Conservation (phyloP, 2,888 invertebrate species). For the Clitarchus hookeri region DNA sequence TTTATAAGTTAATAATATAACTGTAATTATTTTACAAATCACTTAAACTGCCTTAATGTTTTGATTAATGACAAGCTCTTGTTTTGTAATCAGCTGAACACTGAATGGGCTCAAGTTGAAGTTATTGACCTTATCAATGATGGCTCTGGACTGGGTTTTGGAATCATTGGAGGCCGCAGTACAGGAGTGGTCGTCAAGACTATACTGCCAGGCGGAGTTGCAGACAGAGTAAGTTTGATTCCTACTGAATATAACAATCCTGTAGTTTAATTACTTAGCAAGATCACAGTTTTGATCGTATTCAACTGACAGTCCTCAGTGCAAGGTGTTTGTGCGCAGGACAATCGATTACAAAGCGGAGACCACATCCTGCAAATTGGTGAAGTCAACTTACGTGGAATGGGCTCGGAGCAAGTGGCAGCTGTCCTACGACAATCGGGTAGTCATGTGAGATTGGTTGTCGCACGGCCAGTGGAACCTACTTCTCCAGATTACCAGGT, state of each 20-base stretch:
- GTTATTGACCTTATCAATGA: constrained; percentile 97
- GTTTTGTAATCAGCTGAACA: constrained; percentile 75
- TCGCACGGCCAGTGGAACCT: constrained; percentile 88
- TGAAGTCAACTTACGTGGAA: constrained; percentile 92
- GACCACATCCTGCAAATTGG: constrained; percentile 97
- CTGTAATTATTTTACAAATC: too few relatives aligned
- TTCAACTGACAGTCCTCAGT: background rate
- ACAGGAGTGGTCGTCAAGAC: constrained; percentile 99
- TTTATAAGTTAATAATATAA: too few relatives aligned
- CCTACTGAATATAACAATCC: background rate
- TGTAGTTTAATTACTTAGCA: too few relatives aligned
- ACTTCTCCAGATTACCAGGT: constrained; percentile 74
- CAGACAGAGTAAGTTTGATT: constrained; percentile 79
- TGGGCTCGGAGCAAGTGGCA: constrained; percentile 96
- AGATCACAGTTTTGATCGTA: background rate
- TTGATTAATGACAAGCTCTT: background rate
- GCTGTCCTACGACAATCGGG: constrained; percentile 94
- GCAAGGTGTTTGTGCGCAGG: constrained; percentile 61
- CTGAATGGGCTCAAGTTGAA: constrained; percentile 99
- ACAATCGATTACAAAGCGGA: constrained; percentile 92
- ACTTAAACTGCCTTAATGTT: too few relatives aligned
- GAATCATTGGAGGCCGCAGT: constrained; percentile 95
- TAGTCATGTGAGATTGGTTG: constrained; percentile 91
- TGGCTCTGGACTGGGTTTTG: constrained; percentile 97
- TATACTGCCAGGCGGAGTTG: constrained; percentile 95